phyloP scores from a whole-genome alignment of 2,888 invertebrate genomes.

The Crematogaster levior region DNA sequence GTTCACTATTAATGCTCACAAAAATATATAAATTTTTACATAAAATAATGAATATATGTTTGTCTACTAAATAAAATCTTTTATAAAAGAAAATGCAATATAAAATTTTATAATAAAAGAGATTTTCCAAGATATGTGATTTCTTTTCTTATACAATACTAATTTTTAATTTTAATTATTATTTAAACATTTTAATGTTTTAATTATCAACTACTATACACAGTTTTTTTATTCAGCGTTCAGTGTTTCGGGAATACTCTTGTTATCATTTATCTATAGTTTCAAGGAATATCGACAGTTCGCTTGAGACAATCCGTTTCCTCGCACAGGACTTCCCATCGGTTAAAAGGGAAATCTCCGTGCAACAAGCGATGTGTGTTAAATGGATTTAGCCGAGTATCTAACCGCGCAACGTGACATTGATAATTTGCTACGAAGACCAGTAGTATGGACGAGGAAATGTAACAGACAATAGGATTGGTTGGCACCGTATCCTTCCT shows the following conservation, averaged over 20 bases:
- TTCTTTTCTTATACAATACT: not conserved
- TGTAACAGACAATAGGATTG: conserved; percentile 58
- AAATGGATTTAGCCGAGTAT: conserved; percentile 61
- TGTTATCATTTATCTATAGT: not conserved
- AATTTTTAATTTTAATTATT: not conserved
- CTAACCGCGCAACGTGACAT: conserved; percentile 59
- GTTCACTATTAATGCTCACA: no score
- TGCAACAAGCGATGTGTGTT: conserved; percentile 52
- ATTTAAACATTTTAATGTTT: not conserved
- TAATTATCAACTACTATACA: not conserved
- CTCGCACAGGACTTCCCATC: not conserved
- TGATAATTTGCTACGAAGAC: conserved; percentile 67
- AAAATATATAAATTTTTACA: not conserved
- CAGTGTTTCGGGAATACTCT: not conserved
- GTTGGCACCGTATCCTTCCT: conserved; percentile 54
- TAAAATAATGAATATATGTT: conserved; percentile 4
- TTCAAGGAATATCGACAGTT: conserved; percentile 27
- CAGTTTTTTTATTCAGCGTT: not conserved
- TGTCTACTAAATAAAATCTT: not conserved
- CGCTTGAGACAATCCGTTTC: conserved; percentile 18
- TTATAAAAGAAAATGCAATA: not conserved
- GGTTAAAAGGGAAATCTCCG: conserved; percentile 29
- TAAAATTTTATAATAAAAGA: not conserved
- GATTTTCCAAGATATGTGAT: not conserved
- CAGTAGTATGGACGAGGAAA: conserved; percentile 54